Conservation (phyloP, 2,113 vertebrate genomes). For the Emberiza fucata region DNA sequence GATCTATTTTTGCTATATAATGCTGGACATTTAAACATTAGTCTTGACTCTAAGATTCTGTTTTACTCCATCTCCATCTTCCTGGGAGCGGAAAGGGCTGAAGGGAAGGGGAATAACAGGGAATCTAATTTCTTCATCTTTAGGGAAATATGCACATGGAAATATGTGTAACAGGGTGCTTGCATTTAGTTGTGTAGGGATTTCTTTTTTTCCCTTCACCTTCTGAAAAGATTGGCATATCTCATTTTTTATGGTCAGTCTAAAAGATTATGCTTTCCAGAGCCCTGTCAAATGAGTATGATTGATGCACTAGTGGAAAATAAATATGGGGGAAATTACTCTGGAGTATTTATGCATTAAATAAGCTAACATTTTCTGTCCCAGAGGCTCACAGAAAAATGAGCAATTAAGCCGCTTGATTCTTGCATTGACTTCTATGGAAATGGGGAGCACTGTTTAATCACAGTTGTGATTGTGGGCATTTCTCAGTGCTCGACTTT, state of each 20-base stretch:
- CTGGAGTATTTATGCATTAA: constrained; percentile 6
- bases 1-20: not conserved
- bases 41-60: not conserved
- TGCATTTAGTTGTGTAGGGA: not conserved
- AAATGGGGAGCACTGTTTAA: not conserved
- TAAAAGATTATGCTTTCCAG: not conserved
- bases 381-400: not conserved
- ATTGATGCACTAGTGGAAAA: constrained; percentile 22
- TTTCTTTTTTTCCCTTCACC: not conserved
- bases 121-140: not conserved
- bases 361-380: not conserved
- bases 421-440: not conserved
- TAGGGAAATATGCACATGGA: not conserved
- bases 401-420: not conserved
- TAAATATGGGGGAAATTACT: constrained; percentile 3
- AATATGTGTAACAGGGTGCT: not conserved
- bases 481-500: not conserved
- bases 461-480: not conserved
- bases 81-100: not conserved
- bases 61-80: not conserved
- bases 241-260: not conserved
- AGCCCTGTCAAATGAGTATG: not conserved
- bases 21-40: not conserved
- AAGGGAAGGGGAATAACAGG: not conserved
- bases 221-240: not conserved